Percentiles rank a stretch among this genome's conserved stretches.
phyloP scores from a whole-genome alignment of 2,888 invertebrate species.

The Lycia hirtaria region DNA sequence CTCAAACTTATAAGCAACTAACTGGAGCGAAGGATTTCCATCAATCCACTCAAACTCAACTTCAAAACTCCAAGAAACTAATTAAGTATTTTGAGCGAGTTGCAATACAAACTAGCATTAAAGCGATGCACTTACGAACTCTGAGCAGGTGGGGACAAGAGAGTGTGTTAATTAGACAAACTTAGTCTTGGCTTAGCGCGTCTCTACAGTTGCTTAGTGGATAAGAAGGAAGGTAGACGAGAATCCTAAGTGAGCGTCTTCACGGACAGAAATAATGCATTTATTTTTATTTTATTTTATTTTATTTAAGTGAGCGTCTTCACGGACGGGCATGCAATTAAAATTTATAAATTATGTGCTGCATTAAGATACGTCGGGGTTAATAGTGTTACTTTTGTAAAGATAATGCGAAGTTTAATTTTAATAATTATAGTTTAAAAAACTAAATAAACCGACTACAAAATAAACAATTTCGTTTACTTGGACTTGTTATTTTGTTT shows the following conservation, averaged over 20 bases:
- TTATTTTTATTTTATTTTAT: not conserved
- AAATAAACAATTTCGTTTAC: too few relatives aligned
- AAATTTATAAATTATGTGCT: too few relatives aligned
- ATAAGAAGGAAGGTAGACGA: conserved; percentile 10
- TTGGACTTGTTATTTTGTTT: too few relatives aligned
- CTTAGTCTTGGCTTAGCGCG: conserved; percentile 45
- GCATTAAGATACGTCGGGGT: too few relatives aligned
- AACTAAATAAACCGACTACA: too few relatives aligned
- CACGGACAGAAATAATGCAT: not conserved
- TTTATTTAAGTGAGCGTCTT: too few relatives aligned
- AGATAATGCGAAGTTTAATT: too few relatives aligned
- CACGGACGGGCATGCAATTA: too few relatives aligned
- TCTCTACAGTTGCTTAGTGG: conserved; percentile 44
- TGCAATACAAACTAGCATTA: conserved; percentile 48
- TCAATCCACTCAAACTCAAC: conserved; percentile 28
- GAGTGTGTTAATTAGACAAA: conserved; percentile 72
- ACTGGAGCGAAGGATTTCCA: conserved; percentile 5
- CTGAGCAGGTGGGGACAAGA: conserved; percentile 62
- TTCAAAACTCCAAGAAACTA: conserved; percentile 20
- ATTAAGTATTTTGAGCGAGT: conserved; percentile 38
- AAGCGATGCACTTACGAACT: conserved; percentile 40
- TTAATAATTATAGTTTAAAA: too few relatives aligned
- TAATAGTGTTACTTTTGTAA: too few relatives aligned
- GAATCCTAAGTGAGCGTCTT: conserved; percentile 6
- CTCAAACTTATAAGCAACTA: not conserved